Base-by-base conservation (phyloP, 1,140 invertebrate species). In the Drosophila seguyi region DNA sequence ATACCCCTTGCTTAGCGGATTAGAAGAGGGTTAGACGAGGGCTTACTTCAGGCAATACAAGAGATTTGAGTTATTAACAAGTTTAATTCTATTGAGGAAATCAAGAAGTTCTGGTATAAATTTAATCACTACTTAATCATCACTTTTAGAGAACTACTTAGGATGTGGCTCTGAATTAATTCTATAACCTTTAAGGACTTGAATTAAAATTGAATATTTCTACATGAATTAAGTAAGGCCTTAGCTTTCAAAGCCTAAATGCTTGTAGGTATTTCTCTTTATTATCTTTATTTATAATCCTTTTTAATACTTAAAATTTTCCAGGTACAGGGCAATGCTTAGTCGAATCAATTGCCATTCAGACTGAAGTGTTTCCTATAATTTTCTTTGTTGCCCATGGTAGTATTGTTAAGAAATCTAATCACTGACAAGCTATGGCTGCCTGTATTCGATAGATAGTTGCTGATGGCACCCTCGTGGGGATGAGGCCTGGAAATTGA, bases 351-450 rank as follows among this genome's bases (percentile, higher is more conserved):
- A 11, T 27, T 6, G 3, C 11, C n/a, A 14, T 10, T 39, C 14
- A 25, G 14, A 3, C 20, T 20, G n/a, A 45, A 57, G 34, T 47
- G 29, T 48, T 38, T 47, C 42, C 34, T 69, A 57, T 65, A 53
- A 63, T 68, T 86, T 71, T 63, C 50, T 61, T 65, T 74, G 50
- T 58, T 67, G 55, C 67, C 71, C 48, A 61, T 65, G 62, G 71
- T 61, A 80, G 72, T 59, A 75, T 74, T 74, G 71, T 74, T 74
- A 75, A 75, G 60, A 78, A 90, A 90, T 90, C 81, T 90, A 90
- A 90, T 90, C 85, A 72, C 65, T 90, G 85, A 90, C 85, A 90
- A 90, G 85, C 86, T 90, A 90, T 90, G 81, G 85, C 86, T 90
- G 86, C 75, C 85, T 85, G 78, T 81, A 90, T 85, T 88, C 88